Evolutionary conservation across 2,888 invertebrate species (phyloP), one percentile per base, ranked within the genome.

Genomic region (Lasiommata megera): DNA sequence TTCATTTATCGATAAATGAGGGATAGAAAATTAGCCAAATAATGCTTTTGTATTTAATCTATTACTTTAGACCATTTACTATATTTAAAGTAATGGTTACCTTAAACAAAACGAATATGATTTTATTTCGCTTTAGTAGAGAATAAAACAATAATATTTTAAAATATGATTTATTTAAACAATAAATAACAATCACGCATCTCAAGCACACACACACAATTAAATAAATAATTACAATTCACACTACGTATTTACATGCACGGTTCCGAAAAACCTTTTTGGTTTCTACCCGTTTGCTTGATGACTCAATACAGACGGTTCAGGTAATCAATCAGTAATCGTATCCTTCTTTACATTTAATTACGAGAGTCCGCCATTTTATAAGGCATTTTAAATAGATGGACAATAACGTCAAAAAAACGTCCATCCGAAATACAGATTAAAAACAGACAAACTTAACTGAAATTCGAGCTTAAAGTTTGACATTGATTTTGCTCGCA

Each of bases 181-280:
- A 77, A 79, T 76, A 85, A 87, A 84, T 84, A 83, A 83, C 84
- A 80, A 73, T 80, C 81, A 70, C 82, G 80, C 87, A 84, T 80
- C 84, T 82, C 79, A 77, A 80, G 61, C 59, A 69, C 77, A 65
- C 75, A 12, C 36, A 65, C 78, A 67, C 74, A 77, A 86, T 84
- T 85, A 88, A 88, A 88, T 87, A 88, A 83, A 77, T 84, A 67
- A 64, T 60, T 67, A 46, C 46, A 46, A 46, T 46, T 31, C 84
- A 86, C 87, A 84, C 84, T 88, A 86, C 87, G 83, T 88, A 89
- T 89, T 88, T 90, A 89, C 89, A 89, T 76, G 74, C 75, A 71
- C 74, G 80, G 82, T 82, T 82, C 77, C 76, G 59, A 40, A 76
- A 83, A 84, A 82, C 82, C 69, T 75, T 68, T 89, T 89, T 88